Base-by-base conservation (phyloP, 1,140 invertebrate species). In the Vanessa atalanta region DNA sequence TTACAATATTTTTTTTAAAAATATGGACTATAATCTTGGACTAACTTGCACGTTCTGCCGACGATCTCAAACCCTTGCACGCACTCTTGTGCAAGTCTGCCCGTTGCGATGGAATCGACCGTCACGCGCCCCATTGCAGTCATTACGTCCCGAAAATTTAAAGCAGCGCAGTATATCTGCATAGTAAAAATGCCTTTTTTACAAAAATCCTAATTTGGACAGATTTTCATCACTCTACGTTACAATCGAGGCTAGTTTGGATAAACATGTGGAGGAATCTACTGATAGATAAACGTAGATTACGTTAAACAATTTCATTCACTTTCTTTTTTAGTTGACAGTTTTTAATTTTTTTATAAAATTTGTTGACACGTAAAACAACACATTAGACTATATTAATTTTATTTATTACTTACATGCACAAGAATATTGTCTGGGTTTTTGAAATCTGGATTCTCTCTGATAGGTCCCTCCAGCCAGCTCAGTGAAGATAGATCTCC, bases 401-500 rank as follows among this genome's bases (percentile, higher is more conserved):
- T 9, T 43, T 43, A n/a, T 51, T 14, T n/a, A n/a, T n/a, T n/a
- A n/a, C n/a, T n/a, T 86, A 95, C 93, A 64, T 93, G 91, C 0
- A 94, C 76, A 0, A 95, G 68, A 79, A 93, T 65, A 51, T 85
- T 87, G 53, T 94, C 78, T 37, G 84, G 72, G 16, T 88, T 71
- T 51, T 94, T 85, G 14, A 90, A 85, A 0, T 60, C 72, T 31
- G 89, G 78, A 80, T 83, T 69, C 51, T 84, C 71, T 75, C 77
- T 72, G 66, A 94, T 65, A 68, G 94, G 93, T 69, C 95, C 96
- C 89, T 96, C 93, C 1, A 98, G 92, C 98, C 98, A 99, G 15
- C 90, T 94, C 1, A 99, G 86, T 47, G 96, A 96, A 0, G 96
- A 96, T 15, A 99, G 91, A 88, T 99, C 98, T 65, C 98, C 97